Percentiles rank a stretch among this genome's conserved stretches.
Conservation (phyloP, 2,113 vertebrate species). For the Indri indri region DNA sequence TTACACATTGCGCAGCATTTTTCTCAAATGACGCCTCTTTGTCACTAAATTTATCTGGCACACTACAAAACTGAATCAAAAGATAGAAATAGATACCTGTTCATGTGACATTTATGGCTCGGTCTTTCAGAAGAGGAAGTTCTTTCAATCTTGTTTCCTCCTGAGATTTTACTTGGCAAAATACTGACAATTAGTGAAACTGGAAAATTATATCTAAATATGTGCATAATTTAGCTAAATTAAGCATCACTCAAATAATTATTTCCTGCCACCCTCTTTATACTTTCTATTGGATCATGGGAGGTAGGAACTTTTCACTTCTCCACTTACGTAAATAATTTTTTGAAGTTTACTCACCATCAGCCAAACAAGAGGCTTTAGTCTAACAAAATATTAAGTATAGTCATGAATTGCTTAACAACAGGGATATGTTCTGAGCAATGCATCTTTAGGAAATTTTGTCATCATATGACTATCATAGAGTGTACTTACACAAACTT, state of each 20-base stretch:
- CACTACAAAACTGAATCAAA: neutral
- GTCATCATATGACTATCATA: neutral
- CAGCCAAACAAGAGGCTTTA: neutral
- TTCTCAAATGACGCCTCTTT: neutral
- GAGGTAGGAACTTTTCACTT: neutral
- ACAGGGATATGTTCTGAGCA: neutral
- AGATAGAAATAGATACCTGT: neutral
- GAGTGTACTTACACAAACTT: neutral
- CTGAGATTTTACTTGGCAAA: conserved; percentile 51
- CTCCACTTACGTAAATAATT: neutral
- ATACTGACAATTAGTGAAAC: neutral
- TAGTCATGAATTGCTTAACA: neutral
- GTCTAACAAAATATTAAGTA: neutral
- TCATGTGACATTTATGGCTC: neutral
- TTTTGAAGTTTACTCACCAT: neutral
- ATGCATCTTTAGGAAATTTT: neutral
- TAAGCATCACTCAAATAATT: neutral
- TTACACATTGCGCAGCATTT: neutral
- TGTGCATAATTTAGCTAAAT: conserved; percentile 1
- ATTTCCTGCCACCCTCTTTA: neutral
- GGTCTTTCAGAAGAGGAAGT: neutral
- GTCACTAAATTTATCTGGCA: neutral
- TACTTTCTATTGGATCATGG: neutral
- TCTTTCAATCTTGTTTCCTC: conserved; percentile 31
- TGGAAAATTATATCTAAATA: neutral